phyloP scores from a whole-genome alignment of 2,797 vertebrate genomes.

The Coluber constrictor region DNA sequence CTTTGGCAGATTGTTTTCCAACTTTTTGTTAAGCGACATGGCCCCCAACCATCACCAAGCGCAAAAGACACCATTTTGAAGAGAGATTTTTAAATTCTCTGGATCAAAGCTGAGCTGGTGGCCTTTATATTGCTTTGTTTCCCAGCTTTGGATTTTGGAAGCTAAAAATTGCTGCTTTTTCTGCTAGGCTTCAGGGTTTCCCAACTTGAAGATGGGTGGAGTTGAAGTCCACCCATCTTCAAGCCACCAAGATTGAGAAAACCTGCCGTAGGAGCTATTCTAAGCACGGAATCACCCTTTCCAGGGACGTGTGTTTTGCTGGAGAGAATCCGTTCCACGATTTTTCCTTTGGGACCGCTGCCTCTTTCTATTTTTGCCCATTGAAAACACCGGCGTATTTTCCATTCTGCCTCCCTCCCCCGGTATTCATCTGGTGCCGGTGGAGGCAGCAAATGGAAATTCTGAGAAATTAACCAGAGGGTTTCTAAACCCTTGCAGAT shows the following conservation, averaged over 20 bases:
- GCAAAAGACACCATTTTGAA: neutral
- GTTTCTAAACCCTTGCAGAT: neutral
- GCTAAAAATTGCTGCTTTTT: neutral
- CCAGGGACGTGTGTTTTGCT: neutral
- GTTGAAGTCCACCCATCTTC: neutral
- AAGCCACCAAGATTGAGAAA: neutral
- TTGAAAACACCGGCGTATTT: neutral
- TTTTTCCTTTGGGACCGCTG: neutral
- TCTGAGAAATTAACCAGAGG: neutral
- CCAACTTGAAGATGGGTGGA: neutral
- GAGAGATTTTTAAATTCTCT: neutral
- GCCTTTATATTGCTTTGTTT: neutral
- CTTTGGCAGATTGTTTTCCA: neutral
- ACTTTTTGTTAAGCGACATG: neutral
- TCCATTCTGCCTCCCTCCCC: neutral
- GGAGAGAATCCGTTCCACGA: neutral
- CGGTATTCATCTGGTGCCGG: neutral
- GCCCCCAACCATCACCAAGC: neutral
- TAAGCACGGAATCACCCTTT: neutral
- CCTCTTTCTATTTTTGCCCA: neutral
- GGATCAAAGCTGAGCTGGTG: neutral
- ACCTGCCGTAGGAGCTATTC: neutral
- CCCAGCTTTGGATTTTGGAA: neutral
- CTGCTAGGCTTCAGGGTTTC: neutral
- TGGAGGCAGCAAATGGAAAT: neutral